Base-by-base conservation (phyloP, 1,140 invertebrate genomes). In the Brachionus paranguensis region DNA sequence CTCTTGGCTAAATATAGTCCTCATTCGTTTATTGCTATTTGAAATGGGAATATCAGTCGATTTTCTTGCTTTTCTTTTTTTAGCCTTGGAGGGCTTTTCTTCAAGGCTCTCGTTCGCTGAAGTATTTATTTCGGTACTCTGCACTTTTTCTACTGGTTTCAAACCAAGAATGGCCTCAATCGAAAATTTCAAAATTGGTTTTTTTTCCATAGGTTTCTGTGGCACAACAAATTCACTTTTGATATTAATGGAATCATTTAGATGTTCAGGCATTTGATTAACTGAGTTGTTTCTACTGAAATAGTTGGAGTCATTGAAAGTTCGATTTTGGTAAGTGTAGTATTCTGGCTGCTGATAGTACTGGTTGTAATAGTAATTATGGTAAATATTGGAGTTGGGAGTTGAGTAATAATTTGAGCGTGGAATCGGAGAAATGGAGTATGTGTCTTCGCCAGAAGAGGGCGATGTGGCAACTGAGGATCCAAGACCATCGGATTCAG, bases 1-100 rank as follows among this genome's bases (percentile, higher is more conserved):
- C 86, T 97, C 95, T 0, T 94, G 93, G 0, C 95, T 97, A 89
- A 97, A 98, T 83, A 97, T 97, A 0, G 96, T 98, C 33, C 96
- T 90, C 10, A 96, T 94, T 83, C 96, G 89, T 89, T 97, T 97
- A 84, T 76, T 76, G 3, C 12, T 33, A 41, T 33, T 41, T n/a
- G 45, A 47, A 5, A 5, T 41, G 0, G 29, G 10, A 41, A 6
- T 27, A 1, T 76, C 72, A 10, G 12, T 12, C 14, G 72, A 76
- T n/a, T 76, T 76, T 76, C 72, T 76, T 6, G 12, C 6, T 68
- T 68, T 43, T 72, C 68, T 41, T 47, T 72, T 72, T 10, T 43
- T 43, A 7, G 37, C 1, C n/a, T 17, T 43, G 0, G 1, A 7
- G 17, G 20, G 1, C n/a, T 33, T 68, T 41, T 33, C 33, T 3